Evolutionary conservation across 2,113 vertebrate genomes (phyloP).

Genomic region (Tupaia chinensis): DNA sequence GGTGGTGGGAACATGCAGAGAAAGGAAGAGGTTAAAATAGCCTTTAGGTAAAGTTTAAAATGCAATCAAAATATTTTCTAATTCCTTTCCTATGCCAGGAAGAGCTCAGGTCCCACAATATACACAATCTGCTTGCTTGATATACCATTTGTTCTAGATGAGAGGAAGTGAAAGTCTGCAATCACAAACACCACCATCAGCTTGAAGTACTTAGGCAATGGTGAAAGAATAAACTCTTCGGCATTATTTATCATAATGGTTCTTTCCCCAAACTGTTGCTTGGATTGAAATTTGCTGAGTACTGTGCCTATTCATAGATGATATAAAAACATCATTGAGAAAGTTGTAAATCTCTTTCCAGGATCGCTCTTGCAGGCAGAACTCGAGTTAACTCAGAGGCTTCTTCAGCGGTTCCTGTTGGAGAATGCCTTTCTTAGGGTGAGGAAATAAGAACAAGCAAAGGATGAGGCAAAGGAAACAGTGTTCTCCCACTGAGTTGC

Average conservation of each 20-base stretch:
- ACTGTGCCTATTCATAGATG: background rate
- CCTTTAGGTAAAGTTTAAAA: background rate
- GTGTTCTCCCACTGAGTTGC: background rate
- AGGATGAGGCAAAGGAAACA: background rate
- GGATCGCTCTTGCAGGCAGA: background rate
- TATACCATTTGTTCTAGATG: background rate
- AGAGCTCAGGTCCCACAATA: background rate
- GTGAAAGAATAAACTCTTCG: background rate
- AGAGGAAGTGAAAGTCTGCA: background rate
- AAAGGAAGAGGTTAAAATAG: conserved; percentile 43
- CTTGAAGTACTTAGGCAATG: background rate
- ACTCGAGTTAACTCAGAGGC: background rate
- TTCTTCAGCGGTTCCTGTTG: background rate
- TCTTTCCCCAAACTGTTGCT: background rate
- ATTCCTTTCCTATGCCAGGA: background rate
- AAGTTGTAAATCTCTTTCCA: background rate
- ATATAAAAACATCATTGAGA: background rate
- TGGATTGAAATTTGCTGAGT: background rate
- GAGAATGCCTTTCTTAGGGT: background rate
- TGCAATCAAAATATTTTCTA: background rate
- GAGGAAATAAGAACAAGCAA: background rate
- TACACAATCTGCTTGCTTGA: background rate
- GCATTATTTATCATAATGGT: background rate
- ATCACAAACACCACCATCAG: background rate
- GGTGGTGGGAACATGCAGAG: background rate